Evolutionary conservation across 2,113 vertebrate species (phyloP).

Genomic region (Theristicus caerulescens): DNA sequence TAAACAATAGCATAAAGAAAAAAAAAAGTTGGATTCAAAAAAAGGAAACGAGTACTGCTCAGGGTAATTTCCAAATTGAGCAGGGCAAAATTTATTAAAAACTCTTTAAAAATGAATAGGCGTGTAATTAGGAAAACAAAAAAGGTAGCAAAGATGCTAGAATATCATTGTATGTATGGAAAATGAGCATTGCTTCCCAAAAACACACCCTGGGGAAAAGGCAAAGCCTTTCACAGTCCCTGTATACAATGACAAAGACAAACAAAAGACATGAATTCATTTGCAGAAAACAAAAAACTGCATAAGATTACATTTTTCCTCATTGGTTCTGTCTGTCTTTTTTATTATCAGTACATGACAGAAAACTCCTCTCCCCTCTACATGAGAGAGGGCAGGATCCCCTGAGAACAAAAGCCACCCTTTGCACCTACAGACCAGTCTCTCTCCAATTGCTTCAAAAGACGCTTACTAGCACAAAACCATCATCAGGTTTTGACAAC

Average conservation of each 20-base stretch:
- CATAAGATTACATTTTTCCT: not conserved
- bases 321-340: not conserved
- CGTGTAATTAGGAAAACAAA: not conserved
- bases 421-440: not conserved
- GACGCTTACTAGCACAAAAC: not conserved
- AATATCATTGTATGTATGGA: not conserved
- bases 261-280: not conserved
- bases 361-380: not conserved
- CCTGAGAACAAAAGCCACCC: not conserved
- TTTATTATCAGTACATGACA: not conserved
- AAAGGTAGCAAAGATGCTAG: not conserved
- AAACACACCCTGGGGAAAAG: not conserved
- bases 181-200: not conserved
- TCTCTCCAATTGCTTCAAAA: not conserved
- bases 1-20: not conserved
- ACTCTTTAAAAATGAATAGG: not conserved
- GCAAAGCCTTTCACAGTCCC: not conserved
- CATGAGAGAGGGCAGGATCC: not conserved
- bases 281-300: not conserved
- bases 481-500: not conserved
- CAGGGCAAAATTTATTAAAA: not conserved
- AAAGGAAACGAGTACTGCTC: not conserved
- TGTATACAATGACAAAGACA: not conserved
- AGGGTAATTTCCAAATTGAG: not conserved
- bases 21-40: not conserved